A percentile compares a stretch with the other conserved stretches of the same genome.
phyloP scores from a whole-genome alignment of 2,797 vertebrate genomes.

The Alosa sapidissima region DNA sequence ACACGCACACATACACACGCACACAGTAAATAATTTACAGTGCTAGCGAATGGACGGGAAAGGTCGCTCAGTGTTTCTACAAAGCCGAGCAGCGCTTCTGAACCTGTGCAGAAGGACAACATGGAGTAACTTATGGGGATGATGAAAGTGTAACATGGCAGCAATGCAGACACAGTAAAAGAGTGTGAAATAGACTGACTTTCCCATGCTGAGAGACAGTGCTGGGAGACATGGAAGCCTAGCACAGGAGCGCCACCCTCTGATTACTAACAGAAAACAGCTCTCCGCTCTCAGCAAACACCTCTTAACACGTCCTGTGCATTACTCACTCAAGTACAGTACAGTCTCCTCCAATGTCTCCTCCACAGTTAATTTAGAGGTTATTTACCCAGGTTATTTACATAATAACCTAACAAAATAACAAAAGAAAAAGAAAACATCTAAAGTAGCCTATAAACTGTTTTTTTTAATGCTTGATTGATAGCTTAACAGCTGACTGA shows the following conservation, averaged over 20 bases:
- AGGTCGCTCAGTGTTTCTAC: slow-evolving; percentile 4
- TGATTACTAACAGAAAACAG: not conserved
- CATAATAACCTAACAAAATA: no score
- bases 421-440: not conserved
- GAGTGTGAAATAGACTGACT: not conserved
- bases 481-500: not conserved
- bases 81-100: not conserved
- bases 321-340: not conserved
- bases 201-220: slow-evolving; percentile 17
- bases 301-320: not conserved
- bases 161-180: not conserved
- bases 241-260: slow-evolving; percentile 23
- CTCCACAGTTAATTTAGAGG: no score
- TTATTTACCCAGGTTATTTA: no score
- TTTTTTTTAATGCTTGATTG: not conserved
- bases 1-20: not conserved
- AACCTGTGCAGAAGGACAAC: not conserved
- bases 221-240: not conserved
- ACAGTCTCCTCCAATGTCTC: no score
- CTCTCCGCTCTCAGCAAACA: not conserved
- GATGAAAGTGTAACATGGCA: slow-evolving; percentile 19
- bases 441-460: not conserved
- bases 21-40: slow-evolving; percentile 17
- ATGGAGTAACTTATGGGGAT: not conserved
- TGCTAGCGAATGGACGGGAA: not conserved